phyloP scores from a whole-genome alignment of 92 coral and sea anemone genomes.

The Heliopora coerulea region DNA sequence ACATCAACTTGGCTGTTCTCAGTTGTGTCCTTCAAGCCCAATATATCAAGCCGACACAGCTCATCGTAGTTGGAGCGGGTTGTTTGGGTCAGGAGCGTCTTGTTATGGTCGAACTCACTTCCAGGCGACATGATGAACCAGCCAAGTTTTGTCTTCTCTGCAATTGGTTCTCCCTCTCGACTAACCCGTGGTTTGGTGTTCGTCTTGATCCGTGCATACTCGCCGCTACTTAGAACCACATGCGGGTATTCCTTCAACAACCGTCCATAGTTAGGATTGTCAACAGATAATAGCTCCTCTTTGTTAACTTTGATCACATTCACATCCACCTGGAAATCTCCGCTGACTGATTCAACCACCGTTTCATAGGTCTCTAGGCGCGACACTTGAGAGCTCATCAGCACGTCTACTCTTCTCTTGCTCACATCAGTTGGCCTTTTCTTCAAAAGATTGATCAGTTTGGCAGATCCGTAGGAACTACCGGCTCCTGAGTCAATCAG shows the following conservation, averaged over 20 bases:
- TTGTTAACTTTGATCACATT: constrained; percentile 15
- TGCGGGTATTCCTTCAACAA: neutral
- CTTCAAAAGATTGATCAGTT: neutral
- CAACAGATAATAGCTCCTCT: neutral
- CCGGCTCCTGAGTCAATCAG: no score
- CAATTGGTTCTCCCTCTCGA: constrained; percentile 1
- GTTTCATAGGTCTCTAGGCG: neutral
- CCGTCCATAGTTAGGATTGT: neutral
- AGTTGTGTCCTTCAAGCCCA: constrained; percentile 5
- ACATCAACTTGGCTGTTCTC: constrained; percentile 1
- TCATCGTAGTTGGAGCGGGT: neutral
- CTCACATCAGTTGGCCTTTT: neutral
- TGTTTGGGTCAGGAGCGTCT: neutral
- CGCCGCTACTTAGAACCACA: constrained; percentile 13
- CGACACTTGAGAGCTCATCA: no score
- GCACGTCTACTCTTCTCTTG: neutral
- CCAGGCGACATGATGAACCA: constrained; percentile 31
- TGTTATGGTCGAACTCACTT: neutral
- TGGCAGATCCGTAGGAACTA: no score
- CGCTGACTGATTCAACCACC: neutral
- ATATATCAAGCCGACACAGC: constrained; percentile 18
- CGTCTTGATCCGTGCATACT: constrained; percentile 2
- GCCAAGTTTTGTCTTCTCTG: constrained; percentile 16
- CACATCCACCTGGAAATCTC: constrained; percentile 8
- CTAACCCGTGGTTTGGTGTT: constrained; percentile 6